Conservation (phyloP, 2,888 invertebrate species). For the Eupithecia insigniata region DNA sequence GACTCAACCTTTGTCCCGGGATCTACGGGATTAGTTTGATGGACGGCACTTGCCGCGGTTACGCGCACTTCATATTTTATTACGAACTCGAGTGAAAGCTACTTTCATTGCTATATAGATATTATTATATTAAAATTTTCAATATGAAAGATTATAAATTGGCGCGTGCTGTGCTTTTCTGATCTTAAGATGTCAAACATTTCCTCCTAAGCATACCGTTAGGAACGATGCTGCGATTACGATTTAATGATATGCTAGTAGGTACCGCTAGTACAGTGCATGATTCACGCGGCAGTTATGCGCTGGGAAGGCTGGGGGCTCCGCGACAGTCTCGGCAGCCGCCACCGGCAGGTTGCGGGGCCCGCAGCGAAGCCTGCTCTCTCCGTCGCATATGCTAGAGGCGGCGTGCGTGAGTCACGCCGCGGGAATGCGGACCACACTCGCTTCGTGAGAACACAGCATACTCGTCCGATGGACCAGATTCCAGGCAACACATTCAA, state of each 20-base stretch:
- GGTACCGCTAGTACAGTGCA: neutral
- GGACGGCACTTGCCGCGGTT: slow-evolving; percentile 39
- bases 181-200: neutral
- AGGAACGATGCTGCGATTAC: neutral
- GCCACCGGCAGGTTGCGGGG: neutral
- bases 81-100: neutral
- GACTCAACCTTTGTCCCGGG: slow-evolving; percentile 37
- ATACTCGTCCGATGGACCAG: neutral
- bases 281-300: neutral
- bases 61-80: slow-evolving; percentile 40
- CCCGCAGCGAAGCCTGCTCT: neutral
- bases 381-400: neutral
- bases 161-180: slow-evolving; percentile 1
- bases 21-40: slow-evolving; percentile 31
- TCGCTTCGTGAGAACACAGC: slow-evolving; percentile 37
- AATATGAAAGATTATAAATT: neutral
- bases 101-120: neutral
- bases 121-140: neutral
- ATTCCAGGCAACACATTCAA: slow-evolving; percentile 10
- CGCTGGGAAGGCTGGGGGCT: neutral
- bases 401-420: slow-evolving; percentile 53
- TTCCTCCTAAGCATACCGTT: neutral
- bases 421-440: slow-evolving; percentile 55
- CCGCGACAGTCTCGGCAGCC: neutral
- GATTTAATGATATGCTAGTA: neutral